Conservation (phyloP, 2,113 vertebrate species). For the Ciconia stormi region DNA sequence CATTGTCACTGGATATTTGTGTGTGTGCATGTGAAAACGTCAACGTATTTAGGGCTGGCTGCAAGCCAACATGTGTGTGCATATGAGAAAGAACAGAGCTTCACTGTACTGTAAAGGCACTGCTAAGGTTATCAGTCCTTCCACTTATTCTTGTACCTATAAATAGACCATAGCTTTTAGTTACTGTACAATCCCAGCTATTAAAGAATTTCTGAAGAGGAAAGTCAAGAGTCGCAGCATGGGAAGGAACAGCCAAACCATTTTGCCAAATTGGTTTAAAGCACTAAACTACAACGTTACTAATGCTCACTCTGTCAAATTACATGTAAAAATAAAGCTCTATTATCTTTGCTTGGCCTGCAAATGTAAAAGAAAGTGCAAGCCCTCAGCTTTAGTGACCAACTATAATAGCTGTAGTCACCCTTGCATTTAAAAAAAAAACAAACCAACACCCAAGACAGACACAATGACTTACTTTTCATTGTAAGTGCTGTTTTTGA, state of each 20-base stretch:
- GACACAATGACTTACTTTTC: not conserved
- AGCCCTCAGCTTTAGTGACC: not conserved
- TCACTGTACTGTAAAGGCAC: not conserved
- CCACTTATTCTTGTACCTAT: constrained; percentile 1
- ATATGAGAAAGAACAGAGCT: constrained; percentile 35
- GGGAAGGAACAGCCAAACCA: not conserved
- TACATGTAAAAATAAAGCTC: not conserved
- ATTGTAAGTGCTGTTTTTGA: not conserved
- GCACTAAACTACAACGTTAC: not conserved
- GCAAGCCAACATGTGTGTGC: not conserved
- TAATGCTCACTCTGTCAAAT: not conserved
- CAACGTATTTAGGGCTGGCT: not conserved
- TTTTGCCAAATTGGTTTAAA: not conserved
- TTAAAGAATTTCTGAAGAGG: not conserved
- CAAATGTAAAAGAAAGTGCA: not conserved
- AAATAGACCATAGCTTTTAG: not conserved
- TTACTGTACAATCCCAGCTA: not conserved
- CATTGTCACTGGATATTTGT: not conserved
- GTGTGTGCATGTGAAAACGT: not conserved
- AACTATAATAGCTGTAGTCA: not conserved
- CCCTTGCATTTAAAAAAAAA: not conserved
- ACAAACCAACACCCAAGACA: not conserved
- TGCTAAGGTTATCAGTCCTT: constrained; percentile 25
- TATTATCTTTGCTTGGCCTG: not conserved
- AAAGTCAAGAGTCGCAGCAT: not conserved